A percentile compares a stretch with the other conserved stretches of the same genome.
Conservation (phyloP, 2,888 invertebrate genomes). For the Alsophila aescularia region DNA sequence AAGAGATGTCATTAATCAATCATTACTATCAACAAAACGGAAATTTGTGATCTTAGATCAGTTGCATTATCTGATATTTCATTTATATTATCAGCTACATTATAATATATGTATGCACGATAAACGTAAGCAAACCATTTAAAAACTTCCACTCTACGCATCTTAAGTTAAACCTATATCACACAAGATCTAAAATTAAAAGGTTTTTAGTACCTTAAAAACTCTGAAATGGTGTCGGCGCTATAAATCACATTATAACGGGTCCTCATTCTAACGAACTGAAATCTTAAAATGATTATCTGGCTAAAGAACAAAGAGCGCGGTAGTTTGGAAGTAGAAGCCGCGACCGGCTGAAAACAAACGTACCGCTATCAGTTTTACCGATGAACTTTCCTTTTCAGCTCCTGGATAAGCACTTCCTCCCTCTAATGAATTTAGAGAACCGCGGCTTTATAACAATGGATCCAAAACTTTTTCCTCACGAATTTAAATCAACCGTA, state of each 20-base stretch:
- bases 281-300: constrained; percentile 18
- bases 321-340: constrained; percentile 31
- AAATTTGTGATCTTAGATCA: too few relatives aligned
- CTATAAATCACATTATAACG: background rate
- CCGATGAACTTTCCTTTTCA: constrained; percentile 48
- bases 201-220: background rate
- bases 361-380: constrained; percentile 52
- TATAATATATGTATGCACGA: too few relatives aligned
- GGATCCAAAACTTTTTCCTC: constrained; percentile 11
- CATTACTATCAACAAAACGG: too few relatives aligned
- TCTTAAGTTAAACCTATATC: background rate
- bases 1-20: too few relatives aligned
- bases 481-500: constrained; percentile 16
- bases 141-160: background rate
- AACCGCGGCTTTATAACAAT: constrained; percentile 40
- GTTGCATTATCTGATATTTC: too few relatives aligned
- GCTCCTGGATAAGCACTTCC: constrained; percentile 49
- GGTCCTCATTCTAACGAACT: constrained; percentile 4
- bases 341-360: constrained; percentile 39
- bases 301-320: constrained; percentile 21
- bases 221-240: background rate
- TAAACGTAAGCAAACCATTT: background rate
- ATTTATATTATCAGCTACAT: too few relatives aligned
- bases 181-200: background rate
- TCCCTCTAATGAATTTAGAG: constrained; percentile 57